Evolutionary conservation across 2,113 vertebrate genomes (phyloP).

Genomic region (Pedionomus torquatus): DNA sequence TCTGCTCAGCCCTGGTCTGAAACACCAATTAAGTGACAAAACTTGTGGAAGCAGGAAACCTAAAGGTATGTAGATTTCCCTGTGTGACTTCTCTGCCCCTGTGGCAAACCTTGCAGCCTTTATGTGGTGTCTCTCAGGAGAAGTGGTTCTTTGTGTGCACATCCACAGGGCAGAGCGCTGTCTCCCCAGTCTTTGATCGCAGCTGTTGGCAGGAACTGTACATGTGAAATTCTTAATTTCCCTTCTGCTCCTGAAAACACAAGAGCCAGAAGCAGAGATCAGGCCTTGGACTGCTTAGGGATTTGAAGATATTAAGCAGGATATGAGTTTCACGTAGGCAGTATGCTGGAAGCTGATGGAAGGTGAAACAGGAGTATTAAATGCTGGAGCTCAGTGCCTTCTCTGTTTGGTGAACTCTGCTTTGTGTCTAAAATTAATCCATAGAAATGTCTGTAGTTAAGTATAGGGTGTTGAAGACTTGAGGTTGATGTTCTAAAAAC

Average conservation of each 20-base stretch:
- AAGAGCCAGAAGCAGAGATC: neutral
- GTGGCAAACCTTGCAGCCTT: neutral
- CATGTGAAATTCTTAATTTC: neutral
- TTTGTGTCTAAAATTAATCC: neutral
- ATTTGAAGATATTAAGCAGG: constrained; percentile 9
- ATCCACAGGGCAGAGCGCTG: accelerated
- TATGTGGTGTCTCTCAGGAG: neutral
- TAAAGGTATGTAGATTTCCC: neutral
- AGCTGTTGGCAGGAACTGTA: accelerated
- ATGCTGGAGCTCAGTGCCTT: neutral
- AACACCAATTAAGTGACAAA: neutral
- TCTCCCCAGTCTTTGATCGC: neutral
- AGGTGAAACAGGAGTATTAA: neutral
- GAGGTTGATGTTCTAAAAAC: neutral
- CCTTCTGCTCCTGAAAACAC: neutral
- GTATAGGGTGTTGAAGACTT: neutral
- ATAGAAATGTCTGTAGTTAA: neutral
- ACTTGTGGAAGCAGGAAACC: neutral
- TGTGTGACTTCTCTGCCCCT: neutral
- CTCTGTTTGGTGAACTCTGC: neutral
- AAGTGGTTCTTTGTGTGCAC: neutral
- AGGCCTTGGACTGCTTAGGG: neutral
- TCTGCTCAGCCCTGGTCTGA: neutral
- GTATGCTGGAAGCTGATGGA: neutral
- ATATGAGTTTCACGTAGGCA: neutral